These are phyloP conservation scores for Actinopyga echinites DNA, from an alignment of 53 echinoderm and acorn worm species.

Conservation along the genomic window DNA sequence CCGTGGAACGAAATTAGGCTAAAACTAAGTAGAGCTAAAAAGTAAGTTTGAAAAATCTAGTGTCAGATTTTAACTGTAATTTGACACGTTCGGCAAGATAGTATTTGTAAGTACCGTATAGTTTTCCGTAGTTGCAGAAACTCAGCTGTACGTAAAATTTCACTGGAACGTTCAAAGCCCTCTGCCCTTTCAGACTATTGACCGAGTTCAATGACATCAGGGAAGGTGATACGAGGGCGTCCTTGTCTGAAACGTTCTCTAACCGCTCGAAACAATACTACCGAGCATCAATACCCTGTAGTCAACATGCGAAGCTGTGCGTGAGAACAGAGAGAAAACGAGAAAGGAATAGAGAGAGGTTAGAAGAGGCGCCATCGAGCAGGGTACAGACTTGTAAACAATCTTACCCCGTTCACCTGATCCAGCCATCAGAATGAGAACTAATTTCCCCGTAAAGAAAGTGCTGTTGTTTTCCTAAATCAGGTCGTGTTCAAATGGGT, in stretches of 20 bases:
- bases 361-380: background rate
- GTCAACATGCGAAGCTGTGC: background rate
- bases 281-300: background rate
- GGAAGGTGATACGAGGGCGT: slow-evolving; percentile 39
- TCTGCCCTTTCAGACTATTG: background rate
- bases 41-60: no score
- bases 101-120: no score
- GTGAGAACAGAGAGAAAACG: background rate
- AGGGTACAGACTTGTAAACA: background rate
- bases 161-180: no score
- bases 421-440: background rate
- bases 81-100: no score
- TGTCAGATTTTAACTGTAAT: no score
- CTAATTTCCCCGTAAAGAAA: slow-evolving; percentile 30
- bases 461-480: slow-evolving; percentile 32
- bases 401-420: background rate
- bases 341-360: background rate
- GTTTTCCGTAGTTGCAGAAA: no score
- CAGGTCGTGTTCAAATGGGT: background rate
- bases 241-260: slow-evolving; percentile 1
- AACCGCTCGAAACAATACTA: background rate
- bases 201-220: slow-evolving; percentile 30
- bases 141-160: no score
- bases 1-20: no score
- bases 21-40: no score